phyloP scores from a whole-genome alignment of 2,888 invertebrate species.

The Nymphalis polychloros region DNA sequence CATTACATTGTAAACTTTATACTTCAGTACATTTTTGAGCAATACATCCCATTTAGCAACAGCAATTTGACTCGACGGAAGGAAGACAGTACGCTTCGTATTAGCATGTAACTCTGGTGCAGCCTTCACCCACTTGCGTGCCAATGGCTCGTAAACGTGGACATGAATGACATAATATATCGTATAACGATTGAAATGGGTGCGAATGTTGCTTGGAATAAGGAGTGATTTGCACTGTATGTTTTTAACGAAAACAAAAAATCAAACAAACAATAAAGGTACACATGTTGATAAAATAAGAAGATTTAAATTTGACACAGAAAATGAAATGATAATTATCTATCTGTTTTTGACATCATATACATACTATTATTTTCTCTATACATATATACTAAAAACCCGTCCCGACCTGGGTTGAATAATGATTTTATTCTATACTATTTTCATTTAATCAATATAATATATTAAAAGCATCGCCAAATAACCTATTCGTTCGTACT shows the following conservation, averaged over 20 bases:
- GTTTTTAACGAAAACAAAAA: not conserved
- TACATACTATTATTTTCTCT: too few relatives aligned
- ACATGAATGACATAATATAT: slow-evolving; percentile 29
- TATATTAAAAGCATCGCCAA: too few relatives aligned
- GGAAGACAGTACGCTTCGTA: slow-evolving; percentile 15
- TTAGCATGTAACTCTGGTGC: slow-evolving; percentile 30
- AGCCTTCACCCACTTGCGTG: slow-evolving; percentile 35
- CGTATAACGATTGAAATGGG: slow-evolving; percentile 18
- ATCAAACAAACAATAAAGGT: not conserved
- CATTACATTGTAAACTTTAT: too few relatives aligned
- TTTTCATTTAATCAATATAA: too few relatives aligned
- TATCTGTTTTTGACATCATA: not conserved
- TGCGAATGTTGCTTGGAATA: not conserved
- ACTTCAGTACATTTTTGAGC: too few relatives aligned
- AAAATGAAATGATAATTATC: too few relatives aligned
- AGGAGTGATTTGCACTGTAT: not conserved
- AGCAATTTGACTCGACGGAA: slow-evolving; percentile 13
- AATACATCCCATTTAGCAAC: not conserved
- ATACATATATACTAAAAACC: too few relatives aligned
- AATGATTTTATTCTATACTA: too few relatives aligned
- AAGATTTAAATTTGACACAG: too few relatives aligned
- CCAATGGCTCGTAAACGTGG: slow-evolving; percentile 28
- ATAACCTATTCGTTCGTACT: too few relatives aligned
- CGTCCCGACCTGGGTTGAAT: too few relatives aligned
- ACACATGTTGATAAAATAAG: not conserved